These are phyloP conservation scores for Gopherus evgoodei DNA, from an alignment of 2,113 vertebrate species.

Conservation along the genomic window DNA sequence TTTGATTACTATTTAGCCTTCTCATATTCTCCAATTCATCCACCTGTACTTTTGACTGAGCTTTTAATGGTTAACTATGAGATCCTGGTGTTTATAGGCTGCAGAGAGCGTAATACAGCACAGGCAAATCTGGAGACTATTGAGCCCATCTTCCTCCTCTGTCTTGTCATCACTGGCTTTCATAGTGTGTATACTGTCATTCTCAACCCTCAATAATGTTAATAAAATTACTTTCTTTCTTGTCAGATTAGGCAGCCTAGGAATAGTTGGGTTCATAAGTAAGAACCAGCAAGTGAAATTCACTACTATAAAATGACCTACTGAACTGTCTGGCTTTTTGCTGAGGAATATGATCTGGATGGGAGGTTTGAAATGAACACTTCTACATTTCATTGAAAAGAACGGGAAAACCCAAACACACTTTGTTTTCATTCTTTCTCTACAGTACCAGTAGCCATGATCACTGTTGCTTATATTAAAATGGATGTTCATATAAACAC, in stretches of 20 bases:
- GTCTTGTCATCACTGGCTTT: background rate
- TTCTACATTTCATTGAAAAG: constrained; percentile 4
- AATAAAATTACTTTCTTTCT: background rate
- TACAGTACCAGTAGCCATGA: background rate
- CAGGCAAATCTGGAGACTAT: background rate
- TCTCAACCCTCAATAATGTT: background rate
- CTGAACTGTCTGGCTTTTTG: background rate
- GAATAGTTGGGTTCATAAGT: background rate
- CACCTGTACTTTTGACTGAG: background rate
- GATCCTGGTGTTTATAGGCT: background rate
- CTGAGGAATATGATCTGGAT: background rate
- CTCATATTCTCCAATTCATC: background rate
- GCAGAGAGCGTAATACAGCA: background rate
- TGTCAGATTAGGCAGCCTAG: background rate
- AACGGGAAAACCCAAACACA: background rate
- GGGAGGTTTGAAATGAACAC: background rate
- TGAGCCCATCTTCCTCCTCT: background rate
- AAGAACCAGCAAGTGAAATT: background rate
- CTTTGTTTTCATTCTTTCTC: background rate
- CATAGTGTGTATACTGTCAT: background rate
- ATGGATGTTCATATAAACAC: constrained; percentile 22
- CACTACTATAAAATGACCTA: background rate
- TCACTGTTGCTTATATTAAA: constrained; percentile 15
- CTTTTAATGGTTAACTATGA: background rate
- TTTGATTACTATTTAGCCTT: background rate